Conservation (phyloP, 2,888 invertebrate genomes). For the Allolobophora icterica region DNA sequence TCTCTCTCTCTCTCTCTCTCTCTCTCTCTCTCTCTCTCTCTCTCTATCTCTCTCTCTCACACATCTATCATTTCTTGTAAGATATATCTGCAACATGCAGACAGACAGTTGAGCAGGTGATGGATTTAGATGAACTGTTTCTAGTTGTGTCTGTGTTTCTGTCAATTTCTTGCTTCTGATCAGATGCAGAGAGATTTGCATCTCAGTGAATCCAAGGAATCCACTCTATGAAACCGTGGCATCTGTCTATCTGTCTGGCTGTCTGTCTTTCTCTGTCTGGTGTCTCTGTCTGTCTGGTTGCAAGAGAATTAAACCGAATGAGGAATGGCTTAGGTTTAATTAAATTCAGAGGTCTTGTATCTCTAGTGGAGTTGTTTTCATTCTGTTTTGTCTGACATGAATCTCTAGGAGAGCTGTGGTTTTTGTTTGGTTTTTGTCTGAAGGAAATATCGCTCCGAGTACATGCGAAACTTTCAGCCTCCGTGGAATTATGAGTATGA, state of each 20-base stretch:
- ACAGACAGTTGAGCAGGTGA: no score
- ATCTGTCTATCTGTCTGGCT: not conserved
- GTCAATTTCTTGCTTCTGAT: not conserved
- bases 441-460: not conserved
- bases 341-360: not conserved
- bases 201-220: not conserved
- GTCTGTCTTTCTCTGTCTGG: not conserved
- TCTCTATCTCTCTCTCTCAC: no score
- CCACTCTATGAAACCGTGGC: not conserved
- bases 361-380: not conserved
- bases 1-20: no score
- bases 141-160: not conserved
- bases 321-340: not conserved
- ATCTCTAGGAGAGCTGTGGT: not conserved
- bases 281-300: not conserved
- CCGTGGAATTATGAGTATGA: not conserved
- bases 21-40: no score
- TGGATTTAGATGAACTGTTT: no score
- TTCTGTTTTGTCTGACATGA: not conserved
- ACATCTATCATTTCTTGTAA: no score
- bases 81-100: no score
- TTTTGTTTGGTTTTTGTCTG: not conserved
- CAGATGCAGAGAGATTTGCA: not conserved
- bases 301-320: not conserved
- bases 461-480: not conserved